Percentiles rank a stretch among this genome's conserved stretches.
Evolutionary conservation across 2,888 invertebrate species (phyloP).

Genomic region (Suillia variegata): DNA sequence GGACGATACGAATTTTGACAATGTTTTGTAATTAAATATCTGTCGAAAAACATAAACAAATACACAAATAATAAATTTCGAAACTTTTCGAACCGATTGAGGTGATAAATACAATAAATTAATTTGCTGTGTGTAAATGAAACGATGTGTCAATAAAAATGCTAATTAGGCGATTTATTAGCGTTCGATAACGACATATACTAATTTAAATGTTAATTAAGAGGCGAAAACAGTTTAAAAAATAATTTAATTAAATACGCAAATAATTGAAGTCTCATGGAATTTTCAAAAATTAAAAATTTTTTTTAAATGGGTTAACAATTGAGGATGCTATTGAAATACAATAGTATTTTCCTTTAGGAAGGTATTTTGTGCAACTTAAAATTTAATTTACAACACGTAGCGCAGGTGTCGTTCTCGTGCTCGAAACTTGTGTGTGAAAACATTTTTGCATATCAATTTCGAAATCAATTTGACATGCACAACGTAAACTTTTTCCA

Average conservation of each 20-base stretch:
- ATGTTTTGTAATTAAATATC: background rate
- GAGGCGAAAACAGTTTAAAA: too few relatives aligned
- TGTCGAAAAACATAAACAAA: background rate
- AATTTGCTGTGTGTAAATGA: background rate
- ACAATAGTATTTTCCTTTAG: too few relatives aligned
- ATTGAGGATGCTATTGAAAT: too few relatives aligned
- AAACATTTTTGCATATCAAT: constrained; percentile 46
- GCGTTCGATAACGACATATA: background rate
- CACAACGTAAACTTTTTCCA: background rate
- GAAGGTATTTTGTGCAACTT: too few relatives aligned
- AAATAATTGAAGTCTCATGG: too few relatives aligned
- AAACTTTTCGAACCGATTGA: background rate
- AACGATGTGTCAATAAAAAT: background rate
- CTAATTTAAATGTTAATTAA: background rate
- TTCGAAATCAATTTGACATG: constrained; percentile 49
- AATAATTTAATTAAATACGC: too few relatives aligned
- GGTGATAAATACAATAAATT: background rate
- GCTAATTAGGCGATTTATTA: background rate
- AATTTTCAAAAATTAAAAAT: too few relatives aligned
- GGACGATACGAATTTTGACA: constrained; percentile 20
- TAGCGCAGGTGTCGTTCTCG: constrained; percentile 22
- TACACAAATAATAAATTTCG: background rate
- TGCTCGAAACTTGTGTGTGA: constrained; percentile 24
- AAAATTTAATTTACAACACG: too few relatives aligned
- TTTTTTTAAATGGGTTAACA: too few relatives aligned